These are phyloP conservation scores for Struthidea cinerea DNA, from an alignment of 2,113 vertebrate species.

Conservation along the genomic window DNA sequence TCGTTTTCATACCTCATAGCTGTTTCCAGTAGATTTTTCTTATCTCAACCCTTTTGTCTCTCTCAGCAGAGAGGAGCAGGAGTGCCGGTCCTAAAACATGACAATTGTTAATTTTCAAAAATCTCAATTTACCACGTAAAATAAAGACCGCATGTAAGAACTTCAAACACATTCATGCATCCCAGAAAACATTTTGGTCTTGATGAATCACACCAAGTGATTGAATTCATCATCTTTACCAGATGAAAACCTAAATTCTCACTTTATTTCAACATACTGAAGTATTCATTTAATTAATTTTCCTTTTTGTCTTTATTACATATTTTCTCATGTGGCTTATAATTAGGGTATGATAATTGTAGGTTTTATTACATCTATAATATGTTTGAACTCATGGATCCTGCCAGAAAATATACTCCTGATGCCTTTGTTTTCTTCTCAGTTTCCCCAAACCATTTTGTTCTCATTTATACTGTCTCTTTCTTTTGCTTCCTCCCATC, in stretches of 20 bases:
- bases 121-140: background rate
- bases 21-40: background rate
- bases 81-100: background rate
- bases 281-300: background rate
- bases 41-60: background rate
- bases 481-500: background rate
- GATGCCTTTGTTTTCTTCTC: background rate
- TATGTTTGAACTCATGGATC: background rate
- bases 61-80: accelerated
- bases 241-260: background rate
- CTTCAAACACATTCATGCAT: background rate
- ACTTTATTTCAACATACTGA: background rate
- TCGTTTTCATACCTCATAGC: background rate
- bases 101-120: background rate
- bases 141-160: background rate
- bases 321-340: background rate
- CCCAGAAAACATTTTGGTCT: background rate
- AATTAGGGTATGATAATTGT: background rate
- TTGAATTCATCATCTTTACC: background rate
- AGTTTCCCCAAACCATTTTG: background rate
- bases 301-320: background rate
- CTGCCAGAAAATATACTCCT: background rate
- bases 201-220: background rate
- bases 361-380: background rate
- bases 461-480: background rate